Evolutionary conservation across 1,140 invertebrate genomes (phyloP).

Genomic region (Vanessa tameamea): DNA sequence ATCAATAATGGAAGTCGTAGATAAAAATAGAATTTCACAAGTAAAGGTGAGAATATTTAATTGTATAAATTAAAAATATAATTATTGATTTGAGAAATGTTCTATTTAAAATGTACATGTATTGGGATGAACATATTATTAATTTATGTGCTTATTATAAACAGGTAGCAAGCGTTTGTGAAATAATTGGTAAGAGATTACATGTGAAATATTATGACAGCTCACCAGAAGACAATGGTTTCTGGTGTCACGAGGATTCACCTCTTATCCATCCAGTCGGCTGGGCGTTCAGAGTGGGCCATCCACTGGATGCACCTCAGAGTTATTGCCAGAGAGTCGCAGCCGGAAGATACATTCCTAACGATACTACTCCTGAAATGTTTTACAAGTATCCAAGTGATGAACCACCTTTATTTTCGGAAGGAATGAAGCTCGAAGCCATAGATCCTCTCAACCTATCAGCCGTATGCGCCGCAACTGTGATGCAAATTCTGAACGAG

Average conservation of each 20-base stretch:
- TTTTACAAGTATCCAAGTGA: constrained; percentile 67
- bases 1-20: constrained; percentile 95
- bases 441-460: constrained; percentile 97
- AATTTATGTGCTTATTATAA: background rate
- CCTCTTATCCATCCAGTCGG: constrained; percentile 96
- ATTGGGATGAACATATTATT: too few relatives aligned
- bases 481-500: constrained; percentile 94
- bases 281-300: constrained; percentile 94
- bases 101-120: too few relatives aligned
- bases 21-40: constrained; percentile 96
- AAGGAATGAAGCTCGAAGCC: constrained; percentile 98
- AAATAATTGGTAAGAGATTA: constrained; percentile 94
- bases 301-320: constrained; percentile 90
- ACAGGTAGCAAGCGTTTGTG: constrained; percentile 89
- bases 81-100: background rate
- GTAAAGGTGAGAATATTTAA: constrained; percentile 84
- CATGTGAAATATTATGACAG: constrained; percentile 95
- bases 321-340: constrained; percentile 87
- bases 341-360: constrained; percentile 83
- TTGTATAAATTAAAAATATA: background rate
- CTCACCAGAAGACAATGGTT: constrained; percentile 89
- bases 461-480: constrained; percentile 96
- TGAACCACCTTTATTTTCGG: constrained; percentile 83
- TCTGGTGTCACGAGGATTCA: constrained; percentile 98
- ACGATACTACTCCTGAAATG: constrained; percentile 85